Percentiles rank a stretch among this genome's conserved stretches.
Conservation (phyloP, 2,797 vertebrate species). For the Pipistrellus kuhlii region DNA sequence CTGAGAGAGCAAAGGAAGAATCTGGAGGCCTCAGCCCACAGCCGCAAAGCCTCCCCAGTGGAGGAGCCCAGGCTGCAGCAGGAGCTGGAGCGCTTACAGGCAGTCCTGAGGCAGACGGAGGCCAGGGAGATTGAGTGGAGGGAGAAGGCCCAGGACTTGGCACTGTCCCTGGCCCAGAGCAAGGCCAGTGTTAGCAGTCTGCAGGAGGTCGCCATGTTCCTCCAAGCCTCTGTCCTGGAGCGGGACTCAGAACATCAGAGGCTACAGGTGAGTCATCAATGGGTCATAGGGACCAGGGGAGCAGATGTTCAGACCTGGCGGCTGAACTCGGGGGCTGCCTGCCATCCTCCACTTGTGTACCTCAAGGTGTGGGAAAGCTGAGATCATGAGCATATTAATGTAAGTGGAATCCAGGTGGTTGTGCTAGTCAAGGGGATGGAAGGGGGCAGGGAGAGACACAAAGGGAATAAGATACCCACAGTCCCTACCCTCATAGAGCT, state of each 20-base stretch:
- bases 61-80: conserved; percentile 49
- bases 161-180: conserved; percentile 79
- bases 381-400: background rate
- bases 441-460: too few relatives aligned
- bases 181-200: conserved; percentile 78
- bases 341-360: background rate
- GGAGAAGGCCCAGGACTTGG: conserved; percentile 84
- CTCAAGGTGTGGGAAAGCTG: background rate
- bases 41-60: background rate
- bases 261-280: conserved; percentile 77
- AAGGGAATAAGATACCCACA: background rate
- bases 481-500: background rate
- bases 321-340: background rate
- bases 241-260: conserved; percentile 81
- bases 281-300: background rate
- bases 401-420: background rate
- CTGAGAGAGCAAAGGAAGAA: conserved; percentile 78
- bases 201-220: conserved; percentile 74
- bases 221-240: conserved; percentile 81
- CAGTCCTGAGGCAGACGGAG: conserved; percentile 89
- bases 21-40: background rate
- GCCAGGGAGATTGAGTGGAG: conserved; percentile 88
- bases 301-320: background rate
- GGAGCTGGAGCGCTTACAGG: conserved; percentile 77
- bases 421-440: background rate